Evolutionary conservation across 2,113 vertebrate genomes (phyloP), one percentile per base, ranked within the genome.

Genomic region (Oostethus manadensis): DNA sequence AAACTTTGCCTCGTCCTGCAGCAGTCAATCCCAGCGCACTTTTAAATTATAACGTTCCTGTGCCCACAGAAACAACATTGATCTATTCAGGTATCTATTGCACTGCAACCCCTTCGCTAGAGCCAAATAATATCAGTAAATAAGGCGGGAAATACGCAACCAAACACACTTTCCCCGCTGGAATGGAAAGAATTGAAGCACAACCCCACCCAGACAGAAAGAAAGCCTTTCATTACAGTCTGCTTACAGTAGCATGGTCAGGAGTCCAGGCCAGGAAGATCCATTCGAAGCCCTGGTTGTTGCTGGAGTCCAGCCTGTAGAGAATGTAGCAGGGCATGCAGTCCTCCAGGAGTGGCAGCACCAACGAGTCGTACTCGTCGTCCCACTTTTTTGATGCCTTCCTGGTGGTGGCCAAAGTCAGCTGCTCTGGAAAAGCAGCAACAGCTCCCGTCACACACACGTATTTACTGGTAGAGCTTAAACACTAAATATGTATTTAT

Each of bases 181-280:
- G 43, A 13, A 23, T 56, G 17, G 46, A 64, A 53, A 64, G 56
- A 64, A 48, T 0, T 10, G 11, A 26, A 38, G 66, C 64, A 58
- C 1, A 58, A 62, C 79, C 51, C 68, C 77, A 68, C 79, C 83
- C 76, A 38, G 40, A 47, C 63, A 51, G 50, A 59, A 58, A 67
- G 62, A 66, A 77, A 49, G 61, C 5, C 29, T 33, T 29, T 33
- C 29, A 33, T 33, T 33, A 48, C 6, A 70, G 64, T 63, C 58
- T 58, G 40, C 94, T 92, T 92, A 98, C 96, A 76, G 89, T 78
- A 72, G 96, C 93, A 68, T 87, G 71, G 82, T 99, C 96, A 10
- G 96, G 96, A 58, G 94, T 96, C 96, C 94, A 98, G 5, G 94
- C 93, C 82, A 97, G 92, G 78, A 98, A 95, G 80, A 98, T 79